Evolutionary conservation across 2,888 invertebrate genomes (phyloP), one percentile per base, ranked within the genome.

Genomic region (Stenotaenia linearis): DNA sequence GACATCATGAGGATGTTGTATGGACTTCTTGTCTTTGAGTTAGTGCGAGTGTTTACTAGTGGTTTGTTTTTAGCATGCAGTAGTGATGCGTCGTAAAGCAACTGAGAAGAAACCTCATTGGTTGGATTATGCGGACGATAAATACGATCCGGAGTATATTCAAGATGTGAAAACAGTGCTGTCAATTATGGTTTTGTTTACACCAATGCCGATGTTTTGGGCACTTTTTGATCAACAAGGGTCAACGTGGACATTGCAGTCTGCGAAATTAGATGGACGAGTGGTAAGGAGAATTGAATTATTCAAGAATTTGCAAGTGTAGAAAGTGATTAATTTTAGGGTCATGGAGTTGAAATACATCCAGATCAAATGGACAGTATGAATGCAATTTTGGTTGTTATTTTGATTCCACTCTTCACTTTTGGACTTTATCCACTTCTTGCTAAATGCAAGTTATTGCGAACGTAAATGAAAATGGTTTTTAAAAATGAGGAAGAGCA

Each of bases 31-130:
- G n/a, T n/a, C n/a, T n/a, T n/a, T n/a, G n/a, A n/a, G n/a, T n/a
- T n/a, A n/a, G n/a, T n/a, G n/a, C n/a, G n/a, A n/a, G n/a, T n/a
- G n/a, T n/a, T n/a, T n/a, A n/a, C n/a, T n/a, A n/a, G n/a, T n/a
- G n/a, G n/a, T n/a, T n/a, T n/a, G n/a, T 78, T 87, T 75, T 74
- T 85, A 92, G 91, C 88, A 89, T 82, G 91, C 91, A 1, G 80
- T 86, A 0, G 83, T 82, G 78, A 79, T 79, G 84, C 85, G 81
- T 86, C 87, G 30, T 18, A 56, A 32, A 32, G 12, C 40, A 6
- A 12, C 4, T n/a, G 79, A 79, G 21, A 69, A 75, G 28, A 69
- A 30, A 75, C 1, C 74, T 9, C 88, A 88, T 82, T 89, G 89
- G 88, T 83, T 89, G 50, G 87, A 89, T 81, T 85, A 87, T 83